These are phyloP conservation scores for Eidolon dupreanum DNA, from an alignment of 2,797 vertebrate species.

Conservation along the genomic window DNA sequence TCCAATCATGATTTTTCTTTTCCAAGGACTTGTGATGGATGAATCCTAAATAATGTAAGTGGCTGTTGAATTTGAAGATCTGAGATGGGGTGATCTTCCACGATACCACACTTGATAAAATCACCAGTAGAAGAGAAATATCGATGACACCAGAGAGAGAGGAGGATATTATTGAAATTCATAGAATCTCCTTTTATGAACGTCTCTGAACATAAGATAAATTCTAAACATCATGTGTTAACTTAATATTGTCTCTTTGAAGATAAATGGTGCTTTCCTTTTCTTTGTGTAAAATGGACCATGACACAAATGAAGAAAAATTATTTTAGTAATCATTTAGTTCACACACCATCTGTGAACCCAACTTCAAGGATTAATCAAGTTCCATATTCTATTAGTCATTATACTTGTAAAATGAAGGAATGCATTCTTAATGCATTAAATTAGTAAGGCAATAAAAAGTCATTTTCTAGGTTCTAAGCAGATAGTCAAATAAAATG, in stretches of 20 bases:
- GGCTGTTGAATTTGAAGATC: neutral
- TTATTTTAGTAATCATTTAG: neutral
- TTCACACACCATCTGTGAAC: neutral
- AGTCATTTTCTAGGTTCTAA: neutral
- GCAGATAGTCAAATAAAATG: neutral
- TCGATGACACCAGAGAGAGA: neutral
- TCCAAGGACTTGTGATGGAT: neutral
- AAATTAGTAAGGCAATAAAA: neutral
- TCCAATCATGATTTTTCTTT: neutral
- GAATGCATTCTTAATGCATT: neutral
- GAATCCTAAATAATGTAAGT: neutral
- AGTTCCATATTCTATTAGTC: neutral
- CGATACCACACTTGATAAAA: neutral
- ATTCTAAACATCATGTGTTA: neutral
- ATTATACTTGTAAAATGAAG: neutral
- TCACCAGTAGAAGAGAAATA: neutral
- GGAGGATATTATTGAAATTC: neutral
- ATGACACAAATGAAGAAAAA: neutral
- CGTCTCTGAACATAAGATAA: neutral
- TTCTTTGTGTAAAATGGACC: neutral
- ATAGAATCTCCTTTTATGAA: neutral
- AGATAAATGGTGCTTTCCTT: neutral
- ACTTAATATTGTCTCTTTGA: neutral
- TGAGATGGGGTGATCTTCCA: too few relatives aligned
- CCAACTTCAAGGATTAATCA: neutral